Percentiles rank a stretch among this genome's conserved stretches.
Evolutionary conservation across 2,113 vertebrate species (phyloP).

Genomic region (Cyphomyrus discorhynchus): DNA sequence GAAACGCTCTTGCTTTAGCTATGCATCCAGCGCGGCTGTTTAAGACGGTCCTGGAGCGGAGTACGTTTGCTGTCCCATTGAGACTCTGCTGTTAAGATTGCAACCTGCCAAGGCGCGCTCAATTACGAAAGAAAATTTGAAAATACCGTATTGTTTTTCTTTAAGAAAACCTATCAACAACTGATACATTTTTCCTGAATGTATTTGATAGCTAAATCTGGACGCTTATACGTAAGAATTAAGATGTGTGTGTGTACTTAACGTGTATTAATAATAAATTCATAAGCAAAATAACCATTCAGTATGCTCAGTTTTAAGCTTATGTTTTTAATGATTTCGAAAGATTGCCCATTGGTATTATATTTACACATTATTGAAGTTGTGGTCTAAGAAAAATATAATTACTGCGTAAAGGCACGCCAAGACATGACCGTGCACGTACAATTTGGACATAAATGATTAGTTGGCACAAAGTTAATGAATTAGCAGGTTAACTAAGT

Average conservation of each 20-base stretch:
- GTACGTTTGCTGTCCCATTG: neutral
- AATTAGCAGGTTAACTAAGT: neutral
- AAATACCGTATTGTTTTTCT: neutral
- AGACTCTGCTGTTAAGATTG: neutral
- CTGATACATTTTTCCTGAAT: neutral
- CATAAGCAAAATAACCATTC: neutral
- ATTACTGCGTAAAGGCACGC: neutral
- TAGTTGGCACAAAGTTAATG: neutral
- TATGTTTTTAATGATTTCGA: neutral
- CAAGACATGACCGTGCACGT: neutral
- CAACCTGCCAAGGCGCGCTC: neutral
- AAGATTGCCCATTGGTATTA: neutral
- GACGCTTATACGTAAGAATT: neutral
- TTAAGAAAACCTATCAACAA: neutral
- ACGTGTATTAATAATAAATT: neutral
- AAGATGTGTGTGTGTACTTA: neutral
- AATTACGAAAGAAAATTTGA: neutral
- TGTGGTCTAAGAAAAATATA: neutral
- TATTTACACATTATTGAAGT: neutral
- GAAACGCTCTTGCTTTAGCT: constrained; percentile 41
- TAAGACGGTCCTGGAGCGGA: neutral
- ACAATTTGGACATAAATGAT: neutral
- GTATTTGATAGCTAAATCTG: neutral
- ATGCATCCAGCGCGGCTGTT: neutral
- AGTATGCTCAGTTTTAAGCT: neutral